A percentile compares a stretch with the other conserved stretches of the same genome.
Evolutionary conservation across 2,113 vertebrate species (phyloP).

Genomic region (Pseudorhombus dupliciocellatus): DNA sequence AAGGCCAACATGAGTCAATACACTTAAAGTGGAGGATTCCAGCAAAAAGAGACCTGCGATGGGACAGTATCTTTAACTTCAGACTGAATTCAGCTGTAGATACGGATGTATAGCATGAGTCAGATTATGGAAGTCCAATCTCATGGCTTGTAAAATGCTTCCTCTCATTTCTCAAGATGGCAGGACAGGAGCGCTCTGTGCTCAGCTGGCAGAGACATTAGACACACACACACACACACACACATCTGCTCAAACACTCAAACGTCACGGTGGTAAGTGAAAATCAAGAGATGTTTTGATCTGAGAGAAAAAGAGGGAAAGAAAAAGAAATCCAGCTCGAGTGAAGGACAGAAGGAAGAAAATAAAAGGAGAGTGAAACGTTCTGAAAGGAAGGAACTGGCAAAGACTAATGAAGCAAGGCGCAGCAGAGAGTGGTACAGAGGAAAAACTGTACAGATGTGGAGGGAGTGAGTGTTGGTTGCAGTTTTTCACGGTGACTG

Average conservation of each 20-base stretch:
- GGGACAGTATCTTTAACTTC: not conserved
- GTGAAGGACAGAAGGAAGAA: not conserved
- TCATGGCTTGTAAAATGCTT: slow-evolving; percentile 58
- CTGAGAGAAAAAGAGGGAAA: slow-evolving; percentile 33
- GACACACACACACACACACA: slow-evolving; percentile 22
- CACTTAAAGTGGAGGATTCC: too few relatives aligned
- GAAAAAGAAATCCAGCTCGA: slow-evolving; percentile 12
- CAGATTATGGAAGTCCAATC: slow-evolving; percentile 35
- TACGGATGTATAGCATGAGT: slow-evolving; percentile 11
- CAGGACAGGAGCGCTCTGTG: slow-evolving; percentile 30
- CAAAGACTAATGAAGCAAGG: slow-evolving; percentile 1
- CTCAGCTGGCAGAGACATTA: slow-evolving; percentile 53
- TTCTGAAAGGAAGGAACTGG: not conserved
- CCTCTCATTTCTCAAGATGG: slow-evolving; percentile 58
- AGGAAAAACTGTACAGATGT: not conserved
- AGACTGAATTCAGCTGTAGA: slow-evolving; percentile 5
- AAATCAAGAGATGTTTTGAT: slow-evolving; percentile 61
- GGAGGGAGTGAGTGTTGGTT: not conserved
- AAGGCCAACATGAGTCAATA: too few relatives aligned
- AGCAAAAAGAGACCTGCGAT: too few relatives aligned
- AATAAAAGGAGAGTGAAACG: not conserved
- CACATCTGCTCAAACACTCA: slow-evolving; percentile 63
- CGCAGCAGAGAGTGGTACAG: not conserved
- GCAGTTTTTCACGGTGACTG: not conserved
- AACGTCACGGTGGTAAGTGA: slow-evolving; percentile 23